These are phyloP conservation scores for Habropoda laboriosa DNA, from an alignment of 1,140 invertebrate genomes.

Conservation along the genomic window DNA sequence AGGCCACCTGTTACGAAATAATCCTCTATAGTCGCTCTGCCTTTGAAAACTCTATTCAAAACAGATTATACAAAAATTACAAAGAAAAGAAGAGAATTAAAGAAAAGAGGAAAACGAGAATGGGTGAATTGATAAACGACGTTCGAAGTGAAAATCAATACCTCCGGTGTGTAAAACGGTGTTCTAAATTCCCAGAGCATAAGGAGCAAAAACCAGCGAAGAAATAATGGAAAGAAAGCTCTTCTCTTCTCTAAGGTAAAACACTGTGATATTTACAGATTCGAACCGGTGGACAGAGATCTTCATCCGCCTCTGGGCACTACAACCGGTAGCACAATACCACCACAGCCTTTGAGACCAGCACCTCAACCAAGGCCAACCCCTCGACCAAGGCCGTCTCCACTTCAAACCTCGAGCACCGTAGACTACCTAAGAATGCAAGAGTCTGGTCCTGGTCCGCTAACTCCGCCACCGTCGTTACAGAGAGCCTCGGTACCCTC, in stretches of 20 bases:
- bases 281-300: slow-evolving; percentile 78
- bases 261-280: slow-evolving; percentile 63
- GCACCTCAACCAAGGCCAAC: slow-evolving; percentile 78
- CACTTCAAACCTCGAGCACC: slow-evolving; percentile 70
- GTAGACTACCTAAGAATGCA: slow-evolving; percentile 74
- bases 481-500: slow-evolving; percentile 59
- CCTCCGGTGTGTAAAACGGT: neutral
- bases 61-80: no score
- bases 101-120: no score
- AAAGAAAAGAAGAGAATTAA: no score
- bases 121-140: neutral
- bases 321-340: slow-evolving; percentile 71
- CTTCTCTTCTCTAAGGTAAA: neutral
- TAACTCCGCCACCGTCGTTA: slow-evolving; percentile 73
- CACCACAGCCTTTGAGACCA: slow-evolving; percentile 83
- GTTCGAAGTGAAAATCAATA: neutral
- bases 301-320: slow-evolving; percentile 74
- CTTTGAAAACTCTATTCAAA: no score
- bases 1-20: slow-evolving; percentile 1
- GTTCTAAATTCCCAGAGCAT: neutral
- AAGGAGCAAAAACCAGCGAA: neutral
- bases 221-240: no score
- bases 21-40: neutral
- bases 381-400: slow-evolving; percentile 76
- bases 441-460: slow-evolving; percentile 69